Percentiles rank a stretch among this genome's conserved stretches.
Conservation (phyloP, 2,888 invertebrate species). For the Griposia aprilina region DNA sequence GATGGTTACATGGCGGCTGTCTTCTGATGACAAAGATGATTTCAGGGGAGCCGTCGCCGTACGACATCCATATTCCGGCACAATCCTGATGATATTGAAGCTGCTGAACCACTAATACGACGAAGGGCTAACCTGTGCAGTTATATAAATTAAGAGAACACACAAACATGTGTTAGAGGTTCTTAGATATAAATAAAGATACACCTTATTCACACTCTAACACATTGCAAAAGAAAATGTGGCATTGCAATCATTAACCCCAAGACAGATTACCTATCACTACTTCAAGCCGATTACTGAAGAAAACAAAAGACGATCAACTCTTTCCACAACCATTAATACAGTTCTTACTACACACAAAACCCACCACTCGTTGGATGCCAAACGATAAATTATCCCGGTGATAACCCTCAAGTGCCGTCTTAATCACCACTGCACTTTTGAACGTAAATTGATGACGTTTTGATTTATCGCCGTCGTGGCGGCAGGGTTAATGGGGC, state of each 20-base stretch:
- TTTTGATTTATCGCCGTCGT: constrained; percentile 79
- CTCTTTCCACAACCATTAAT: constrained; percentile 30
- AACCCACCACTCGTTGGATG: constrained; percentile 37
- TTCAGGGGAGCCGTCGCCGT: too few species aligned
- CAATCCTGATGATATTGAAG: too few species aligned
- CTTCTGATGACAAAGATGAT: too few species aligned
- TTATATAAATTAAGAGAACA: neutral
- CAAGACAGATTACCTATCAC: neutral
- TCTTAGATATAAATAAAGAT: neutral
- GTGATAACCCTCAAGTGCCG: constrained; percentile 61
- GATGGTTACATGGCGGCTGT: too few species aligned
- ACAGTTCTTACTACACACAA: constrained; percentile 33
- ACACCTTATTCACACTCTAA: neutral
- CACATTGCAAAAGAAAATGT: neutral
- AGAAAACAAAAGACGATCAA: constrained; percentile 44
- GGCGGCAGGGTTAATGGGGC: constrained; percentile 78
- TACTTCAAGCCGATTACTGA: neutral
- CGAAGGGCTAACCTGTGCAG: too few species aligned
- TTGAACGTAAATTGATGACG: constrained; percentile 78
- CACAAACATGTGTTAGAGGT: neutral
- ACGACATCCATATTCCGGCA: too few species aligned
- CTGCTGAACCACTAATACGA: too few species aligned
- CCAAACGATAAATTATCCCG: constrained; percentile 62
- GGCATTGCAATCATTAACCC: neutral
- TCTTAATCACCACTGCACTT: constrained; percentile 77